Evolutionary conservation across 2,113 vertebrate species (phyloP).

Genomic region (Myiozetetes cayanensis): DNA sequence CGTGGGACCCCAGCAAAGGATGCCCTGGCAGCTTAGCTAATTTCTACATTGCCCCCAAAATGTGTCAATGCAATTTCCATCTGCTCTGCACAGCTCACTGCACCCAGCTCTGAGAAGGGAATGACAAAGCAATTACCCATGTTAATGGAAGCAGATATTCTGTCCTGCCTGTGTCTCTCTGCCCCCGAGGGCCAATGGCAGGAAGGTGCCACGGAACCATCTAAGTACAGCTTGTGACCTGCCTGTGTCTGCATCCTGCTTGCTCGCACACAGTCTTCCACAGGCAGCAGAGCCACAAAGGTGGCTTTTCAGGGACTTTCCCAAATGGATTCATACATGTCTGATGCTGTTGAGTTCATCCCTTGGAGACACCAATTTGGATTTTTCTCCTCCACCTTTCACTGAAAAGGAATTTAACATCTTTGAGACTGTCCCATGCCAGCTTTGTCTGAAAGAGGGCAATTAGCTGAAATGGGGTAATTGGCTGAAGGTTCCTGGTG

Average conservation of each 20-base stretch:
- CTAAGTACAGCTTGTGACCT: neutral
- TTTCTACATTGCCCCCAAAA: neutral
- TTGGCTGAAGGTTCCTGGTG: neutral
- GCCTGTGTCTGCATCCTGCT: neutral
- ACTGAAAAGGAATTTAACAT: neutral
- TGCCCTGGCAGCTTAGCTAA: neutral
- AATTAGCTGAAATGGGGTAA: neutral
- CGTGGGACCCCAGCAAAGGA: neutral
- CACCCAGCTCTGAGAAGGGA: neutral
- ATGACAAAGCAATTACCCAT: slow-evolving; percentile 38
- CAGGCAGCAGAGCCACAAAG: neutral
- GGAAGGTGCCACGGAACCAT: neutral
- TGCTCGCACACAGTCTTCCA: neutral
- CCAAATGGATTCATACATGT: neutral
- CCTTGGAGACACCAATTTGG: neutral
- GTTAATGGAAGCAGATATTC: neutral
- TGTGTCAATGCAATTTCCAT: neutral
- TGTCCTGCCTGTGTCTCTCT: neutral
- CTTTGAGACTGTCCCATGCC: neutral
- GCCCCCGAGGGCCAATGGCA: neutral
- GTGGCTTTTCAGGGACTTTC: neutral
- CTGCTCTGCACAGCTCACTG: neutral
- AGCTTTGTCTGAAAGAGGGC: neutral
- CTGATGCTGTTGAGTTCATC: neutral
- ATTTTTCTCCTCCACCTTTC: neutral